Conservation (phyloP, 2,113 vertebrate genomes). For the Lamprologus sp. region DNA sequence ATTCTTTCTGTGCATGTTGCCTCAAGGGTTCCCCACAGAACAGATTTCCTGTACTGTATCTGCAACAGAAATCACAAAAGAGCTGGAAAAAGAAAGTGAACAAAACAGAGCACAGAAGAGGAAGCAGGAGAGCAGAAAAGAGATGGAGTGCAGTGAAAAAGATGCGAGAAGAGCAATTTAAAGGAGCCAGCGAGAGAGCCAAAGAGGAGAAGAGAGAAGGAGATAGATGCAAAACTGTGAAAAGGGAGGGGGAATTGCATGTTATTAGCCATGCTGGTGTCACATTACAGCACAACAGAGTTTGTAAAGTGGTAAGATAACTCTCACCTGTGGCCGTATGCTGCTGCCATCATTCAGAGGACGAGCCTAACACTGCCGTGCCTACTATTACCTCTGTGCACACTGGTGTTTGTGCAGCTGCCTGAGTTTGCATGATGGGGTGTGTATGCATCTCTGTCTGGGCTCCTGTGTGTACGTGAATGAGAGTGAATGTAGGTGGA, state of each 20-base stretch:
- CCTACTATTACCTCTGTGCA: not conserved
- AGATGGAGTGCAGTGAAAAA: not conserved
- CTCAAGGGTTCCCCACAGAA: conserved; percentile 27
- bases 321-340: conserved; percentile 36
- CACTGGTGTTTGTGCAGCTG: not conserved
- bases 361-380: conserved; percentile 17
- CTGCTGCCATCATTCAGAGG: conserved; percentile 37
- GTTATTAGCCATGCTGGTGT: conserved; percentile 43
- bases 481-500: not conserved
- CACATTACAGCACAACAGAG: conserved; percentile 24
- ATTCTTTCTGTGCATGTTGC: conserved; percentile 9
- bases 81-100: not conserved
- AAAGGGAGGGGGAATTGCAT: not conserved
- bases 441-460: not conserved
- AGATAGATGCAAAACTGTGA: not conserved
- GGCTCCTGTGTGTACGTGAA: not conserved
- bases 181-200: not conserved
- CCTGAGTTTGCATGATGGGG: not conserved
- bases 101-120: not conserved
- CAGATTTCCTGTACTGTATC: not conserved
- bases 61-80: conserved; percentile 10
- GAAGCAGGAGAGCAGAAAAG: not conserved
- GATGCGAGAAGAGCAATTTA: conserved; percentile 5
- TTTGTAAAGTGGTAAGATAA: conserved; percentile 47
- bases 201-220: not conserved